Base-by-base conservation (phyloP, 1,140 invertebrate species). In the Nymphalis io region DNA sequence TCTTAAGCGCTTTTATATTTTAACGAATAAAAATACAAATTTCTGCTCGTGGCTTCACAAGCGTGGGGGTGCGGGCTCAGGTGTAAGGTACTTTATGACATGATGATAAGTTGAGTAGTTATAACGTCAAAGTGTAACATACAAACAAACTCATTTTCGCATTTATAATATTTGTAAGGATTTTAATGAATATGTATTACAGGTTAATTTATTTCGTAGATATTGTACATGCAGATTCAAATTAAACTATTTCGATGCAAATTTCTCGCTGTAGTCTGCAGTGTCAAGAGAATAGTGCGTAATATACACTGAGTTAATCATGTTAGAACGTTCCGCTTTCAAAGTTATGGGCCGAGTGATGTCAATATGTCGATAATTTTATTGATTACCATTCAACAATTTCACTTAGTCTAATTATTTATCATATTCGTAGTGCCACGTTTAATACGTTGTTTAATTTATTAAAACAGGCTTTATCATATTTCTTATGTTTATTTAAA, bases 221-320 rank as follows among this genome's bases (percentile, higher is more conserved):
- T 55, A 23, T 27, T 55, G 23, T 55, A 55, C 51, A 59, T 12
- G 57, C 15, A 66, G 64, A 66, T 66, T 55, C 64, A 66, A 66
- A 66, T 66, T 42, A 66, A 65, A 57, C 57, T 57, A 66, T 66
- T 66, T 66, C 64, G 64, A 66, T 66, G 64, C 64, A 66, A 66
- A 66, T 66, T 66, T 48, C 57, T 59, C 33, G 57, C 38, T 59
- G 42, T 40, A 58, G 53, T 66, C 57, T 66, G 53, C 39, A 42
- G 18, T 58, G 40, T 55, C 53, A 58, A 10, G 60, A 61, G 68
- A 63, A 70, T 58, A 58, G 42, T 70, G 60, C 51, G 60, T 70
- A 70, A 70, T 59, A 63, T 48, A 70, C 53, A 63, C 61, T 51
- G 61, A 70, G 60, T 48, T 70, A 70, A 70, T 70, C 53, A 63